A percentile compares a stretch with the other conserved stretches of the same genome.
phyloP scores from a whole-genome alignment of 2,888 invertebrate species.

The Leptinotarsa tumamoca region DNA sequence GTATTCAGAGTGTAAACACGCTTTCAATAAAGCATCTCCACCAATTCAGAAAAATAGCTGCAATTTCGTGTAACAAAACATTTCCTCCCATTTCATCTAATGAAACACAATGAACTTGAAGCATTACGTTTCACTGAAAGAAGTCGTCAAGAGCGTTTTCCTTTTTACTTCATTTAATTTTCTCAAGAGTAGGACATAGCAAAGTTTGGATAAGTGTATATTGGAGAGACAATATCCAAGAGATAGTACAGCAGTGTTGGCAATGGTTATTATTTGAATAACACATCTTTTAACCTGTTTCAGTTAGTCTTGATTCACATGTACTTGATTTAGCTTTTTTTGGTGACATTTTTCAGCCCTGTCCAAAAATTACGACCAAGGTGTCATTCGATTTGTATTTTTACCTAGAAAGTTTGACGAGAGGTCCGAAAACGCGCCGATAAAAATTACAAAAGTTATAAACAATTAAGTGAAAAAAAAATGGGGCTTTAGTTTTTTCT shows the following conservation, averaged over 20 bases:
- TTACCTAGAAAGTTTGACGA: no score
- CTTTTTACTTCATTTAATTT: background rate
- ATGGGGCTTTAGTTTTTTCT: no score
- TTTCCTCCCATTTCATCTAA: background rate
- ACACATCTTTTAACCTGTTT: no score
- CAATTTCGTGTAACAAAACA: conserved; percentile 19
- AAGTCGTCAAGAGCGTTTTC: background rate
- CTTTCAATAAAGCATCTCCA: conserved; percentile 4
- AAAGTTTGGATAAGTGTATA: background rate
- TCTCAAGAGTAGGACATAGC: background rate
- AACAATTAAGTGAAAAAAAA: no score
- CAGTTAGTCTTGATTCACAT: no score
- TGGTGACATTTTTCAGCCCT: no score
- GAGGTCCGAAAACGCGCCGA: no score
- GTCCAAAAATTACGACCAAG: no score
- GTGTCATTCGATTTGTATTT: no score
- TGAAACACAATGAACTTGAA: conserved; percentile 23
- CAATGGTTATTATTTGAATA: no score
- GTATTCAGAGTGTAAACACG: background rate
- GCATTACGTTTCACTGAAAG: background rate
- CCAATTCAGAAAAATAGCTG: background rate
- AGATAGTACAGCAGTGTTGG: background rate
- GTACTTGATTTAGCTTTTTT: no score
- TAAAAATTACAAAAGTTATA: no score
- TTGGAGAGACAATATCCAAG: background rate